These are phyloP conservation scores for Ibycter americanus DNA, from an alignment of 2,797 vertebrate genomes.

Conservation along the genomic window DNA sequence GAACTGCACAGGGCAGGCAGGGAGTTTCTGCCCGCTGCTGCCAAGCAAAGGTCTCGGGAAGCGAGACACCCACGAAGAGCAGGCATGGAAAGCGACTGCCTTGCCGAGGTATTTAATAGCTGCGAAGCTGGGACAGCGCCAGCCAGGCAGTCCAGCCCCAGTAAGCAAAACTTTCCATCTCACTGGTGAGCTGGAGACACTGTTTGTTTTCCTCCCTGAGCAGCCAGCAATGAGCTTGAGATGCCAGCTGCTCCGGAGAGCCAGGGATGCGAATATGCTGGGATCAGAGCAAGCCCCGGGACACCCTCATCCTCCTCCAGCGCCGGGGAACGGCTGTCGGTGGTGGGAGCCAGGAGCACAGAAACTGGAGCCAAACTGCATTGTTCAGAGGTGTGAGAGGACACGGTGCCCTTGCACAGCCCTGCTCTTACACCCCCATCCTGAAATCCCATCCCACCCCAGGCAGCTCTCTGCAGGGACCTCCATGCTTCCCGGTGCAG, in stretches of 20 bases:
- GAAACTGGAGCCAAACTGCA: accelerated
- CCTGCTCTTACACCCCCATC: accelerated
- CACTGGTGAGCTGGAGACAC: background rate
- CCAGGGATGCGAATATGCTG: accelerated
- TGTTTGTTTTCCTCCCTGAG: constrained; percentile 44
- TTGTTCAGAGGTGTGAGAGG: background rate
- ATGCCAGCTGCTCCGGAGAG: background rate
- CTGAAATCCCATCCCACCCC: background rate
- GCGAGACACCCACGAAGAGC: background rate
- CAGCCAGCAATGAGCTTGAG: background rate
- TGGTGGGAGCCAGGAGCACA: background rate
- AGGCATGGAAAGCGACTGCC: accelerated
- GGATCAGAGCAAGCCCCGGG: background rate
- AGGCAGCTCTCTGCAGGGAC: background rate
- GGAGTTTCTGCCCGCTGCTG: background rate
- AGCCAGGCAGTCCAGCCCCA: background rate
- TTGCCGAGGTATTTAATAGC: background rate
- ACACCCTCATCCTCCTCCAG: background rate
- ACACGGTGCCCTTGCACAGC: background rate
- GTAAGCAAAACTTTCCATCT: constrained; percentile 25
- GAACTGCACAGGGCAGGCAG: background rate
- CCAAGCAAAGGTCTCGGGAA: background rate
- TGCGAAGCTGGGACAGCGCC: background rate
- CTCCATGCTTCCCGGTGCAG: accelerated
- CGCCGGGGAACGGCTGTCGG: background rate